Evolutionary conservation across 1,140 invertebrate species (phyloP).

Genomic region (Glossosoma conforme): DNA sequence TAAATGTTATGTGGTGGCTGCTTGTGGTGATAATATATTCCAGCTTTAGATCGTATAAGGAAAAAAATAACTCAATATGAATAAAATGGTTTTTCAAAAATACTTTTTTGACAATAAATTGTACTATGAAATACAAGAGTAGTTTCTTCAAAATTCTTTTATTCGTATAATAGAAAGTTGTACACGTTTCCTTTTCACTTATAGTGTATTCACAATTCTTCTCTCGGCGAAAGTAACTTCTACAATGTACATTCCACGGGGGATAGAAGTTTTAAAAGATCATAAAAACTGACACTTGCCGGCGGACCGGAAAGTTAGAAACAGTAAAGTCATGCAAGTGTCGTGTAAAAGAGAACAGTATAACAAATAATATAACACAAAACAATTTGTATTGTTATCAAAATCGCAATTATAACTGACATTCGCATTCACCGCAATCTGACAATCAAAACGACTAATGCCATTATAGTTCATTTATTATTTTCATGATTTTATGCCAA

Average conservation of each 20-base stretch:
- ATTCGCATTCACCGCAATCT: not conserved
- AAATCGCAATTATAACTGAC: not conserved
- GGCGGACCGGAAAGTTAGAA: slow-evolving; percentile 1
- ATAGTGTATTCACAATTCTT: too few relatives aligned
- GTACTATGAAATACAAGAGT: not conserved
- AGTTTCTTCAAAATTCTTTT: slow-evolving; percentile 10
- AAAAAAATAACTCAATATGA: not conserved
- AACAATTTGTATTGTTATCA: not conserved
- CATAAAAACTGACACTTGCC: slow-evolving; percentile 23
- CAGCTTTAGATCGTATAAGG: too few relatives aligned
- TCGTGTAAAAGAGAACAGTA: too few relatives aligned
- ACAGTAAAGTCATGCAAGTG: slow-evolving; percentile 3
- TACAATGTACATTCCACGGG: slow-evolving; percentile 1
- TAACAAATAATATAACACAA: not conserved
- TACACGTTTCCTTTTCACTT: too few relatives aligned
- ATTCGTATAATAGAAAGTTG: too few relatives aligned
- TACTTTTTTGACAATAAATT: not conserved
- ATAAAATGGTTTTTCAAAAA: not conserved
- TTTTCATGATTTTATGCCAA: too few relatives aligned
- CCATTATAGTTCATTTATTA: not conserved
- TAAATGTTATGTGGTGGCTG: too few relatives aligned
- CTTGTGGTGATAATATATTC: too few relatives aligned
- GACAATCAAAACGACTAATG: not conserved
- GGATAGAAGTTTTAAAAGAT: slow-evolving; percentile 20
- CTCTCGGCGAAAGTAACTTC: not conserved